Conservation (phyloP, 2,888 invertebrate genomes). For the Gryllus longicercus region DNA sequence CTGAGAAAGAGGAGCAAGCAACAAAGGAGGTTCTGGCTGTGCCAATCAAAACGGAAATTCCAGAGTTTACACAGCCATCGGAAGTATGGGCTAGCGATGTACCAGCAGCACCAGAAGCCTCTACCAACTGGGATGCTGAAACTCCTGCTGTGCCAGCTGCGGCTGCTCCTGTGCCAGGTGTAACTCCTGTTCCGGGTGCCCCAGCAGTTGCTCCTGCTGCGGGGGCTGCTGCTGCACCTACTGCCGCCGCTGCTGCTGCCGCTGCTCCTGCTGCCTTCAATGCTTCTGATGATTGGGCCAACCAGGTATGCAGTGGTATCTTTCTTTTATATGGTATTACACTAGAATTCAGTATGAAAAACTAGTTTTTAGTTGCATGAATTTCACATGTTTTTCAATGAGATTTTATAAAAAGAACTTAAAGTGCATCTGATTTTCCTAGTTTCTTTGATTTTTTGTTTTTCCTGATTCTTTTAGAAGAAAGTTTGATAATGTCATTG, state of each 20-base stretch:
- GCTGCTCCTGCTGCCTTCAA: slow-evolving; percentile 40
- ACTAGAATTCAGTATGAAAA: neutral
- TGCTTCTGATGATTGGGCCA: slow-evolving; percentile 47
- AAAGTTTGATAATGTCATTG: too few relatives aligned
- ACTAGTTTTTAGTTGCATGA: neutral
- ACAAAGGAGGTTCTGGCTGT: slow-evolving; percentile 64
- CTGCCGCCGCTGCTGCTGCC: slow-evolving; percentile 37
- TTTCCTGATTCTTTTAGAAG: too few relatives aligned
- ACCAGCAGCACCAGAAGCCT: slow-evolving; percentile 44
- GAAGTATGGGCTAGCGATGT: slow-evolving; percentile 57
- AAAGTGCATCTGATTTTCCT: neutral
- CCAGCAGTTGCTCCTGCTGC: neutral
- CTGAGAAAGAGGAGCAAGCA: slow-evolving; percentile 92
- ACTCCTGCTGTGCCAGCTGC: slow-evolving; percentile 46
- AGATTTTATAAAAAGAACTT: neutral
- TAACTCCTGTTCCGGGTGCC: slow-evolving; percentile 34
- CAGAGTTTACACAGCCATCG: slow-evolving; percentile 46
- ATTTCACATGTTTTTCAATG: neutral
- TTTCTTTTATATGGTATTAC: too few relatives aligned
- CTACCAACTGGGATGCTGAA: slow-evolving; percentile 41
- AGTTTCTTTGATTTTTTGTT: too few relatives aligned
- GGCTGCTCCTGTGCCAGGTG: slow-evolving; percentile 41
- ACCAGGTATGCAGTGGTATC: slow-evolving; percentile 41
- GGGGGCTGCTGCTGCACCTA: slow-evolving; percentile 34
- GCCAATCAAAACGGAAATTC: slow-evolving; percentile 51